Evolutionary conservation across 1,140 invertebrate genomes (phyloP), one percentile per base, ranked within the genome.

Genomic region (Drosophila baimaii): DNA sequence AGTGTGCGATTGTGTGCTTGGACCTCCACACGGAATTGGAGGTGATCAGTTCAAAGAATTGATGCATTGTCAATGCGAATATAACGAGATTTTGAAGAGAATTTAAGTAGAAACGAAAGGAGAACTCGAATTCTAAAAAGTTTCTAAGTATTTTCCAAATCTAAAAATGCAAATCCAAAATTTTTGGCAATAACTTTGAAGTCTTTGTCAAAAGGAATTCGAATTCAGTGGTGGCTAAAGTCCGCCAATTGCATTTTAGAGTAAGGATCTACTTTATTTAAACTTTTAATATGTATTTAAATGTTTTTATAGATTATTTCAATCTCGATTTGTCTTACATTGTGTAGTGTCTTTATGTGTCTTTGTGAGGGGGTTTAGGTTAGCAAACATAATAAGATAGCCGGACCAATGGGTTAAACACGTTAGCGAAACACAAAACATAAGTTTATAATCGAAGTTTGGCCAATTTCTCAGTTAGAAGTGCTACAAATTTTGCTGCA

Each of bases 371-470:
- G 17, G 37, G 33, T 72, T 41, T n/a, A 39, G 49, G 47, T 74
- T 89, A 89, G 84, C 83, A 86, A 86, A 88, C 59, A 64, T 70
- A 83, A 77, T 68, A 64, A 62, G 75, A 63, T 79, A 88, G 83
- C 64, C 49, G 56, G 62, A 64, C 77, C 77, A 89, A 88, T 80
- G 71, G 57, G 57, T 79, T 74, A 63, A 63, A 47, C 39, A 66
- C 63, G 47, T 79, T 79, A 76, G 62, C 52, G 57, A 25, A 66
- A 81, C 61, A 81, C 52, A 69, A 69, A 84, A 61, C 23, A 65
- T 37, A 56, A 49, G 27, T 52, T 49, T 46, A 35, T 35, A 44
- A 66, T 49, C 41, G 46, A 23, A 19, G 52, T 41, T 73, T 54
- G 27, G 70, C 55, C 54, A 64, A 77, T 79, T 65, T 52, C 59